Percentiles rank a stretch among this genome's conserved stretches.
These are phyloP conservation scores for Melikaiella ostensackeni DNA, from an alignment of 2,888 invertebrate species.

Conservation along the genomic window DNA sequence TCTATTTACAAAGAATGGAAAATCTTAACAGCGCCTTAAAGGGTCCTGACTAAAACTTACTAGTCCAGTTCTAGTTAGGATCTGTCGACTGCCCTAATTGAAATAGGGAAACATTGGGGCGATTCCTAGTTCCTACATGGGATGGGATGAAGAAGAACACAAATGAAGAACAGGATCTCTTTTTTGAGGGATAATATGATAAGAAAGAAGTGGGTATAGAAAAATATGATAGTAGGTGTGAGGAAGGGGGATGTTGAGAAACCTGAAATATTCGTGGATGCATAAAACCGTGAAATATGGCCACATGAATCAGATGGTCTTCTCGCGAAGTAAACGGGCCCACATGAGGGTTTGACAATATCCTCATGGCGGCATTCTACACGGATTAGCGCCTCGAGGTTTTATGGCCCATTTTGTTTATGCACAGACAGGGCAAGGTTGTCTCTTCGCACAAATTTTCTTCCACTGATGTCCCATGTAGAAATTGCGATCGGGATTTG, in stretches of 20 bases:
- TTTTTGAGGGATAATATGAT: not conserved
- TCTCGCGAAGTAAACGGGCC: slow-evolving; percentile 62
- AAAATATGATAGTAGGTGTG: not conserved
- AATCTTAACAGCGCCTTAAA: no score
- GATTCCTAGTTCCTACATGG: not conserved
- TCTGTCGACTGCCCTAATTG: no score
- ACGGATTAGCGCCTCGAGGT: slow-evolving; percentile 59
- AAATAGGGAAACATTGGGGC: no score
- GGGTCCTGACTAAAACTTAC: no score
- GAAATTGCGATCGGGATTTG: no score
- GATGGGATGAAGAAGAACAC: not conserved
- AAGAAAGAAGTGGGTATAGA: not conserved
- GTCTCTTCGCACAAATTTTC: slow-evolving; percentile 40
- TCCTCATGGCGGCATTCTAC: slow-evolving; percentile 63
- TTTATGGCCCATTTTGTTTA: slow-evolving; percentile 61
- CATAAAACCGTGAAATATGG: slow-evolving; percentile 72
- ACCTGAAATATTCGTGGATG: slow-evolving; percentile 68
- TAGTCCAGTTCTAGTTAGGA: no score
- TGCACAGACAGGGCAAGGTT: slow-evolving; percentile 54
- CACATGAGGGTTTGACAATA: slow-evolving; percentile 69
- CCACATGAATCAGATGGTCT: slow-evolving; percentile 70
- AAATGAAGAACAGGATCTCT: not conserved
- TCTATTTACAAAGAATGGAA: no score
- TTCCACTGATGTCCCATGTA: slow-evolving; percentile 22
- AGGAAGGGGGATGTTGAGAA: slow-evolving; percentile 44